Base-by-base conservation (phyloP, 2,113 vertebrate species). In the Gobio gobio region DNA sequence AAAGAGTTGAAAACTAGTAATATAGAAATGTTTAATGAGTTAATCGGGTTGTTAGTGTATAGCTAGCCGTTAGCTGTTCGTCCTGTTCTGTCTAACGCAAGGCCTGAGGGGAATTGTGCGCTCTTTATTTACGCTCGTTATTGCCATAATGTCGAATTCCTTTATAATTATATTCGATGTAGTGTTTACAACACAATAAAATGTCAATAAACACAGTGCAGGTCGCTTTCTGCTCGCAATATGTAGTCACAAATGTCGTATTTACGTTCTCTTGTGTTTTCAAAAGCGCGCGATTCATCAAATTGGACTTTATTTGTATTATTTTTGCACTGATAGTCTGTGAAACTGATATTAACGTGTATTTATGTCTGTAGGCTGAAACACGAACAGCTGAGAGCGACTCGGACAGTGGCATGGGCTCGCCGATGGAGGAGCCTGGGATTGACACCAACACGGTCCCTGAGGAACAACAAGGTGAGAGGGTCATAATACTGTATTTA, bases 351-450 rank as follows among this genome's bases (percentile, higher is more conserved):
- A 43, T 22, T 12, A 22, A 12, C 4, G 40, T 43, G 33, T 12
- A 5, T 70, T 10, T 12, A 2, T 68, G 2, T 40, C 0, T 61
- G 18, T 83, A 94, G 94, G 87, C 45, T 10, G 85, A 47, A 68
- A 47, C 36, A 26, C 87, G 83, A 1, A 68, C 83, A 2, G 49
- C 86, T 22, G 94, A 94, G 22, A 96, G 94, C 1, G 96, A 96
- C 90, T 94, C 92, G 1, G 96, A 96, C 90, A 97, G 96, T 0
- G 96, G 96, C 5, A 94, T 89, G 0, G 76, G 45, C 0, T 95
- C 93, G 33, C 90, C 91, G 0, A 56, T 79, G 10, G 87, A 43
- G 18, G 66, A 70, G 16, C 78, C 33, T 3, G 24, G 54, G 40
- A 82, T 43, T 16, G 43, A 45, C 12, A 66, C 16, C 7, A 13